Evolutionary conservation across 2,888 invertebrate species (phyloP).

Genomic region (Teleiodes luculella): DNA sequence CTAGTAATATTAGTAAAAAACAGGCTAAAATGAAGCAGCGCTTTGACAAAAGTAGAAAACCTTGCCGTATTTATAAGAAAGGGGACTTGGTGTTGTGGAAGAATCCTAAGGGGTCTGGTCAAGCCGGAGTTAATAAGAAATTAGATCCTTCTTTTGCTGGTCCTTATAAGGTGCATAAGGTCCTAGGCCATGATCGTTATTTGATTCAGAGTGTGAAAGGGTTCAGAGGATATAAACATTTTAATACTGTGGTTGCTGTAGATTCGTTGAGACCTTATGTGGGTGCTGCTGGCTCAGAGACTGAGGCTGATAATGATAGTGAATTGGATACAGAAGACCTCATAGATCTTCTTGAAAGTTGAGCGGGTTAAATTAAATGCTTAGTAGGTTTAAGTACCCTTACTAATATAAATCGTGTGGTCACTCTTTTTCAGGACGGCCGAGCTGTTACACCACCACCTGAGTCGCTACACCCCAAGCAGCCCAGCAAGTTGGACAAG

Average conservation of each 20-base stretch:
- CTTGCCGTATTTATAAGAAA: background rate
- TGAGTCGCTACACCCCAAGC: no score
- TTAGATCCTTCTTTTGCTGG: background rate
- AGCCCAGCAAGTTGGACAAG: no score
- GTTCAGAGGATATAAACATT: background rate
- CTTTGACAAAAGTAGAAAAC: background rate
- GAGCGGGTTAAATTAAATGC: no score
- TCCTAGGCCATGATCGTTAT: background rate
- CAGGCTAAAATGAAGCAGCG: background rate
- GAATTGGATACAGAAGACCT: background rate
- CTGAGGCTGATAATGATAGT: background rate
- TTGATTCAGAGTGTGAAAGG: background rate
- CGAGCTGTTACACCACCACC: background rate
- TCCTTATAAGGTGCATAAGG: background rate
- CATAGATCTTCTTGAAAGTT: background rate
- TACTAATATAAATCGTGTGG: background rate
- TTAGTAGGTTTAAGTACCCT: no score
- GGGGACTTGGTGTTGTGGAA: background rate
- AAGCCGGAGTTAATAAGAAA: background rate
- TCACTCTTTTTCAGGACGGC: background rate
- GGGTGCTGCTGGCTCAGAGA: background rate
- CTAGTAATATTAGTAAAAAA: background rate
- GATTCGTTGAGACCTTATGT: background rate
- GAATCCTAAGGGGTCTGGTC: background rate
- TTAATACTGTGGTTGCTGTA: background rate